phyloP scores from a whole-genome alignment of 2,888 invertebrate species.

The Masnerella sp. region DNA sequence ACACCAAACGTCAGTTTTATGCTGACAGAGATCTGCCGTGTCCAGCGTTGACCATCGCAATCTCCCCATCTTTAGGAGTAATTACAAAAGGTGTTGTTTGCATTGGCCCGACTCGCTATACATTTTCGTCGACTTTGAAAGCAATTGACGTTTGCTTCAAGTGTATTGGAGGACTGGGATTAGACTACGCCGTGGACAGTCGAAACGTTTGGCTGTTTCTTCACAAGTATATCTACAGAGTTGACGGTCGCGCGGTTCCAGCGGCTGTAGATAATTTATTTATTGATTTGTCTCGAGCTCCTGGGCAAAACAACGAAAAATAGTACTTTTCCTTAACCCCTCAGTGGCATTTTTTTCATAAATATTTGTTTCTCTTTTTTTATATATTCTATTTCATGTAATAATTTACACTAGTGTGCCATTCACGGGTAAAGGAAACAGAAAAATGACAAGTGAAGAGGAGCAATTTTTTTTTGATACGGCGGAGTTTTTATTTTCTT shows the following conservation, averaged over 20 bases:
- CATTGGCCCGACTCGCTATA: neutral
- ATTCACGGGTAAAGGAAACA: neutral
- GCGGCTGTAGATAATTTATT: conserved; percentile 1
- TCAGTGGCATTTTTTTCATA: no score
- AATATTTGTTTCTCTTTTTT: no score
- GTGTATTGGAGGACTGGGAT: neutral
- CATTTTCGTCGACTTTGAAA: conserved; percentile 1
- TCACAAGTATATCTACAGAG: conserved; percentile 1
- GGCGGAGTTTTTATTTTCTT: conserved; percentile 2
- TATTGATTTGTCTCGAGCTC: conserved; percentile 5
- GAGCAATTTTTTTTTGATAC: conserved; percentile 10
- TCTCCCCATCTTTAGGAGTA: conserved; percentile 2
- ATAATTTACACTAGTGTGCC: no score
- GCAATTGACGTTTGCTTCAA: conserved; percentile 13
- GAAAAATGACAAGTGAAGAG: neutral
- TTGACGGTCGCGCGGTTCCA: neutral
- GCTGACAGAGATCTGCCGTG: neutral
- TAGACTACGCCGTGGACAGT: conserved; percentile 8
- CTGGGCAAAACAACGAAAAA: conserved; percentile 1
- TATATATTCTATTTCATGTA: no score
- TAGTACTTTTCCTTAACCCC: no score
- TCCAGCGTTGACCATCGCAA: neutral
- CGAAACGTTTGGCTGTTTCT: conserved; percentile 4
- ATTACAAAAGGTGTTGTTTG: conserved; percentile 3
- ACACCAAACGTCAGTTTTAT: conserved; percentile 5